Percentiles rank a stretch among this genome's conserved stretches.
phyloP scores from a whole-genome alignment of 2,888 invertebrate species.

The Falcaria lacertinaria region DNA sequence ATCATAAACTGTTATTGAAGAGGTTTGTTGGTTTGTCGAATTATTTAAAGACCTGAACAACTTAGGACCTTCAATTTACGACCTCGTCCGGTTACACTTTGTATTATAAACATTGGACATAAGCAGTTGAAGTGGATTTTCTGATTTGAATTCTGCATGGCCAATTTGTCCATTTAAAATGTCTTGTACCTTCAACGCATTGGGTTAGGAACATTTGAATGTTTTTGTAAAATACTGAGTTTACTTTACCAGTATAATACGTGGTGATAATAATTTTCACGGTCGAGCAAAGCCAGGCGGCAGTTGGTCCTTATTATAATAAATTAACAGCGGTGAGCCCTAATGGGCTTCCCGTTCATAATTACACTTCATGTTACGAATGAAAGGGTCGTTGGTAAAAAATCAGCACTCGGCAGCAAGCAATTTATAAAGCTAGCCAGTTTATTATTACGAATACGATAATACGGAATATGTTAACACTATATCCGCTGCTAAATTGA shows the following conservation, averaged over 20 bases:
- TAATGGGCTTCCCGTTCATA: constrained; percentile 63
- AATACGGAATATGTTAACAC: constrained; percentile 25
- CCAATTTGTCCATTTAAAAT: not conserved
- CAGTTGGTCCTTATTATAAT: constrained; percentile 75
- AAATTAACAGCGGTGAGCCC: constrained; percentile 66
- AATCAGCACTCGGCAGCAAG: constrained; percentile 12
- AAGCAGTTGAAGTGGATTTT: not conserved
- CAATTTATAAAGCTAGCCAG: constrained; percentile 28
- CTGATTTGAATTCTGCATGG: not conserved
- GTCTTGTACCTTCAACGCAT: not conserved
- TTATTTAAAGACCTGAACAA: constrained; percentile 1
- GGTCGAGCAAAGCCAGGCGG: constrained; percentile 61
- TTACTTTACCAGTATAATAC: too few relatives aligned
- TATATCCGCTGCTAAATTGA: constrained; percentile 24
- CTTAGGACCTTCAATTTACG: constrained; percentile 1
- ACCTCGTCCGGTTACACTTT: not conserved
- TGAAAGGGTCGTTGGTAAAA: constrained; percentile 52
- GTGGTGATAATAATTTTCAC: constrained; percentile 73
- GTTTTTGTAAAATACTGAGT: constrained; percentile 8
- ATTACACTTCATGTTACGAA: constrained; percentile 61
- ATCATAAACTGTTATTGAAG: constrained; percentile 33
- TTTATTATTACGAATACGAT: constrained; percentile 7
- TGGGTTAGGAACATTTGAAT: constrained; percentile 4
- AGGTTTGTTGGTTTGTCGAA: constrained; percentile 25
- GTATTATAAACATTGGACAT: not conserved